phyloP scores from a whole-genome alignment of 2,113 vertebrate species.

The Chascanopsetta lugubris region DNA sequence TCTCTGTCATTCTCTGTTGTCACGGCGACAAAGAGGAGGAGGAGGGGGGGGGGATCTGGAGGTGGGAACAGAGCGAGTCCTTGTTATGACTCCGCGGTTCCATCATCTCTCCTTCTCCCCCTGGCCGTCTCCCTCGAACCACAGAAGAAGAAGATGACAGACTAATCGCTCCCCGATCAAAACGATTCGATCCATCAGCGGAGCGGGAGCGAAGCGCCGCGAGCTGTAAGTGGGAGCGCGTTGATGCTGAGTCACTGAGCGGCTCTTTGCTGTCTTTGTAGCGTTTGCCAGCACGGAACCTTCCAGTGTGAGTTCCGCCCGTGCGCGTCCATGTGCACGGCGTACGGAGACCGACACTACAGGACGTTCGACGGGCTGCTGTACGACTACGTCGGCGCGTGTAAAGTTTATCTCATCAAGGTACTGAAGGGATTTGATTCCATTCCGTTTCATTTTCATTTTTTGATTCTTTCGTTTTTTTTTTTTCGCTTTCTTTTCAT shows the following conservation, averaged over 20 bases:
- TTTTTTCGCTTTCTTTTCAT: no score
- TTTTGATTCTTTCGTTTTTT: no score
- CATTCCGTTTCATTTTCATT: no score
- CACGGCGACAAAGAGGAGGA: slow-evolving; percentile 21
- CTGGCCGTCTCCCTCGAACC: slow-evolving; percentile 52
- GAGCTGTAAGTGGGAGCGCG: slow-evolving; percentile 62
- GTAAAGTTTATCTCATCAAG: slow-evolving; percentile 93
- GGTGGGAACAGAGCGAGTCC: slow-evolving; percentile 56
- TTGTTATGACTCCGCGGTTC: slow-evolving; percentile 70
- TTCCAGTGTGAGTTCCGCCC: slow-evolving; percentile 91
- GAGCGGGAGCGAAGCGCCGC: no score
- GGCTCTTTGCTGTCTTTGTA: slow-evolving; percentile 72
- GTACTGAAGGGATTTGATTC: slow-evolving; percentile 67
- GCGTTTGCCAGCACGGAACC: slow-evolving; percentile 88
- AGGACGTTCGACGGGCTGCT: slow-evolving; percentile 92
- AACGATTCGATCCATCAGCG: no score
- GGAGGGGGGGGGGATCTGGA: slow-evolving; percentile 2
- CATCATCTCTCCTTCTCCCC: slow-evolving; percentile 62
- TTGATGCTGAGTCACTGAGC: slow-evolving; percentile 48
- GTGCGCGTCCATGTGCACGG: slow-evolving; percentile 93
- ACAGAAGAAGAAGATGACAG: slow-evolving; percentile 69
- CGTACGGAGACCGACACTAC: slow-evolving; percentile 94
- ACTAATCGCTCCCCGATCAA: slow-evolving; percentile 57
- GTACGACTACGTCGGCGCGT: slow-evolving; percentile 91
- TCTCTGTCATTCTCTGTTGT: slow-evolving; percentile 67